Evolutionary conservation across 2,888 invertebrate genomes (phyloP).

Genomic region (Napeogenes inachia): DNA sequence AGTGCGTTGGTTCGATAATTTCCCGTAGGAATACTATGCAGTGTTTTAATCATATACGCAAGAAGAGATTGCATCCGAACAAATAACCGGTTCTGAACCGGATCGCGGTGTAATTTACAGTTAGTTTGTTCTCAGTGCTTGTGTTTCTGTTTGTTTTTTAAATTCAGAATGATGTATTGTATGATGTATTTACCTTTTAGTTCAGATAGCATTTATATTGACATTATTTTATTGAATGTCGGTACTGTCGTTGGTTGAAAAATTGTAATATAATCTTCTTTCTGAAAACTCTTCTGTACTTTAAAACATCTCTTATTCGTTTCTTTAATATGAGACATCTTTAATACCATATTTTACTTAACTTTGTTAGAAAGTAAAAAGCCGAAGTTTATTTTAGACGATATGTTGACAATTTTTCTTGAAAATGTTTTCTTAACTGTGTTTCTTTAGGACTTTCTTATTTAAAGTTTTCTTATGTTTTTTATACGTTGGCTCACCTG

Average conservation of each 20-base stretch:
- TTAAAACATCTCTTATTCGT: constrained; percentile 9
- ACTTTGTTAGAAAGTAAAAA: neutral
- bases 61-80: constrained; percentile 72
- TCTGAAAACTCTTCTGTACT: neutral
- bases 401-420: constrained; percentile 5
- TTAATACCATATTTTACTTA: constrained; percentile 1
- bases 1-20: constrained; percentile 70
- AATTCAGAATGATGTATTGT: constrained; percentile 26
- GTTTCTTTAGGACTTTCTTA: constrained; percentile 7
- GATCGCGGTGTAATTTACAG: constrained; percentile 66
- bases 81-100: constrained; percentile 58
- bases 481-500: neutral
- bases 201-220: neutral
- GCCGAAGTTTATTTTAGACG: neutral
- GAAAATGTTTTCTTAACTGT: constrained; percentile 3
- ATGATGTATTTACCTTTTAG: neutral
- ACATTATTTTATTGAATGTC: neutral
- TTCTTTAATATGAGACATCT: constrained; percentile 14
- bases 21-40: constrained; percentile 70
- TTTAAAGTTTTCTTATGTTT: constrained; percentile 2
- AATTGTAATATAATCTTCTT: no score
- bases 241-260: no score
- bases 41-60: constrained; percentile 74
- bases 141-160: constrained; percentile 55
- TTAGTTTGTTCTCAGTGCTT: constrained; percentile 55